Evolutionary conservation across 2,113 vertebrate species (phyloP).

Genomic region (Clinocottus analis): DNA sequence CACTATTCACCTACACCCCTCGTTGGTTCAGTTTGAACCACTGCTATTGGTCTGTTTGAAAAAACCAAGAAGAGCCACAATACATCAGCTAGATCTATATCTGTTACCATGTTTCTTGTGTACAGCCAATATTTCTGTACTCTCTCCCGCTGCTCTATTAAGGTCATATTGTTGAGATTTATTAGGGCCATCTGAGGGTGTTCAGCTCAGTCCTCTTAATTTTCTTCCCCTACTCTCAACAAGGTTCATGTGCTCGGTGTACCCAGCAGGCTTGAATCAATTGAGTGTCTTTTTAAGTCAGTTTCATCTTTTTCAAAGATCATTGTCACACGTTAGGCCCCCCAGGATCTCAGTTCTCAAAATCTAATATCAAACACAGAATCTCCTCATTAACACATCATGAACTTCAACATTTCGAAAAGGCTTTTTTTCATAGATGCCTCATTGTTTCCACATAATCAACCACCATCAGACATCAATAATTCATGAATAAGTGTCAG

Average conservation of each 20-base stretch:
- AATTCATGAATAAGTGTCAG: neutral
- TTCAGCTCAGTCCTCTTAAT: constrained; percentile 14
- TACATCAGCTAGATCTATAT: constrained; percentile 25
- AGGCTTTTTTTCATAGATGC: neutral
- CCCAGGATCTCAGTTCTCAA: neutral
- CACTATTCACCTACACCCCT: no score
- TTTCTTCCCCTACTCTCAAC: constrained; percentile 21
- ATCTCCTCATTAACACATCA: neutral
- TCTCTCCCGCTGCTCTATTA: constrained; percentile 47
- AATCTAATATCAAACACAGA: constrained; percentile 1
- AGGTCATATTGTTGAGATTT: constrained; percentile 58
- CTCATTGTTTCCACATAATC: neutral
- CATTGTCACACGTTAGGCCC: neutral
- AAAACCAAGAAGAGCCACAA: neutral
- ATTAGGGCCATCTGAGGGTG: constrained; percentile 42
- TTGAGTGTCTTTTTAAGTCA: neutral
- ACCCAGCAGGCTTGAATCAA: constrained; percentile 17
- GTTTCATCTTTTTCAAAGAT: constrained; percentile 24
- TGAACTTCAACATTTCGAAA: neutral
- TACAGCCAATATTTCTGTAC: constrained; percentile 31
- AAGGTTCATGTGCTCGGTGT: constrained; percentile 18
- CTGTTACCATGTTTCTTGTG: constrained; percentile 17
- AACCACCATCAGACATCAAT: neutral
- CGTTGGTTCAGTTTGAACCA: neutral
- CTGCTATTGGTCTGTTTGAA: constrained; percentile 9